A percentile compares a stretch with the other conserved stretches of the same genome.
Conservation (phyloP, 2,113 vertebrate genomes). For the Varanus komodoensis region DNA sequence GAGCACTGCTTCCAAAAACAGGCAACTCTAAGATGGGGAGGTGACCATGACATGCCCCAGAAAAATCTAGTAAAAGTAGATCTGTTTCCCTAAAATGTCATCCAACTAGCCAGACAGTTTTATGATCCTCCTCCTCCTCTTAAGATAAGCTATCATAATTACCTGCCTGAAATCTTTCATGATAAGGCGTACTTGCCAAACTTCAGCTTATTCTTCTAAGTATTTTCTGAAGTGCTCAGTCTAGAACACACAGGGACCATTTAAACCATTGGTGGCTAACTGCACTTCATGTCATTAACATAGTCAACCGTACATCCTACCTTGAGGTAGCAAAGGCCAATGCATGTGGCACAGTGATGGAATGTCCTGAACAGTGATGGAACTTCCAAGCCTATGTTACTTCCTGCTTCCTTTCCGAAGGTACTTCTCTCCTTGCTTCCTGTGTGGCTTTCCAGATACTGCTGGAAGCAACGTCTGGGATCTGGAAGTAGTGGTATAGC, state of each 20-base stretch:
- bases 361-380: neutral
- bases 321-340: neutral
- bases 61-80: neutral
- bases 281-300: neutral
- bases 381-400: neutral
- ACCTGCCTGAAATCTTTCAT: neutral
- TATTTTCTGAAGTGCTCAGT: conserved; percentile 5
- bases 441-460: neutral
- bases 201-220: neutral
- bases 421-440: neutral
- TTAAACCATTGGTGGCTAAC: neutral
- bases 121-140: neutral
- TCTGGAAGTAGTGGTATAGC: neutral
- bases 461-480: neutral
- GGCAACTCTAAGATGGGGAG: neutral
- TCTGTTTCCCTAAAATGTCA: neutral
- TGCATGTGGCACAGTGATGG: neutral
- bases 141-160: neutral
- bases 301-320: neutral
- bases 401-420: neutral
- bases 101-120: neutral
- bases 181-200: neutral
- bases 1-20: neutral
- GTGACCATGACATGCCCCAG: conserved; percentile 27
- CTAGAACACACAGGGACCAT: neutral